phyloP scores from a whole-genome alignment of 2,113 vertebrate genomes.

The Pollachius pollachius region DNA sequence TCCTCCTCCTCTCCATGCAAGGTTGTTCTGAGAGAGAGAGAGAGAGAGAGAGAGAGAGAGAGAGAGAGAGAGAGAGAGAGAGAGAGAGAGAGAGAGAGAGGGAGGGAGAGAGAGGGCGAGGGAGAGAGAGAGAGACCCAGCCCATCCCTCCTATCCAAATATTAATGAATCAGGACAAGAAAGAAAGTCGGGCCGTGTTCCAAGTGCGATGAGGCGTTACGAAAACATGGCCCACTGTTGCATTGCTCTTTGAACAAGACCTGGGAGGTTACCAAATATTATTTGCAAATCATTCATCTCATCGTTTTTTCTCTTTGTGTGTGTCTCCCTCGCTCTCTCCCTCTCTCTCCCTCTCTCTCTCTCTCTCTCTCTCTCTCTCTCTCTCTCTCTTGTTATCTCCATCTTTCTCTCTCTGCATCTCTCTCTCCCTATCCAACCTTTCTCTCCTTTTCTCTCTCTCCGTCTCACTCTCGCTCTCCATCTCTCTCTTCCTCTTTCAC shows the following conservation, averaged over 20 bases:
- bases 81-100: no score
- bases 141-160: constrained; percentile 56
- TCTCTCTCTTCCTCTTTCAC: constrained; percentile 3
- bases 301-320: constrained; percentile 1
- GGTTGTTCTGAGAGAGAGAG: not conserved
- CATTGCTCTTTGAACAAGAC: constrained; percentile 36
- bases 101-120: no score
- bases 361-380: not conserved
- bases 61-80: not conserved
- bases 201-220: constrained; percentile 50
- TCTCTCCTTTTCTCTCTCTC: not conserved
- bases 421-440: constrained; percentile 19
- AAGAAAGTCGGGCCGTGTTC: constrained; percentile 54
- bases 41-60: not conserved
- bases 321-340: not conserved
- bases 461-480: no score
- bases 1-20: not conserved
- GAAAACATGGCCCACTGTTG: constrained; percentile 26
- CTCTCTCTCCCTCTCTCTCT: not conserved
- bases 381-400: constrained; percentile 14
- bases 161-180: constrained; percentile 57
- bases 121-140: constrained; percentile 32
- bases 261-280: constrained; percentile 37
- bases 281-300: constrained; percentile 33
- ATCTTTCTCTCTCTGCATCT: constrained; percentile 25